These are phyloP conservation scores for Montipora cactus DNA, from an alignment of 64 coral and sea anemone genomes.

Conservation along the genomic window DNA sequence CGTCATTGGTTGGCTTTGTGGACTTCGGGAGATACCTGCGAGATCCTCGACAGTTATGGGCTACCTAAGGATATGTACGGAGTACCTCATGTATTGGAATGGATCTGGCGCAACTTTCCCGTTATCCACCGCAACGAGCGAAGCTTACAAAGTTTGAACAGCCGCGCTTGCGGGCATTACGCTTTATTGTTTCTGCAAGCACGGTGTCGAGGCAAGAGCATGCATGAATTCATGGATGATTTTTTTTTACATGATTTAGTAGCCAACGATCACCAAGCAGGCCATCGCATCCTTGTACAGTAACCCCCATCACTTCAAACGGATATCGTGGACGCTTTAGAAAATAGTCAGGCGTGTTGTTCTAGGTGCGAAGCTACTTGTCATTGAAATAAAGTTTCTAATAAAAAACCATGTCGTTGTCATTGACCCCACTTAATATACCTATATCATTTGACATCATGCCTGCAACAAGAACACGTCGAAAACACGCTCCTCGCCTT, in stretches of 20 bases:
- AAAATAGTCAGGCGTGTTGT: background rate
- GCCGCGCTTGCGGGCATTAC: background rate
- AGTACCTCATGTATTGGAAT: background rate
- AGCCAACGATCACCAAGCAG: background rate
- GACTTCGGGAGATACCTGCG: conserved; percentile 4
- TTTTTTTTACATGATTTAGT: background rate
- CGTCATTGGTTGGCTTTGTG: conserved; percentile 36
- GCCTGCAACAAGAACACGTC: background rate
- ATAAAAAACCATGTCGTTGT: too few species aligned
- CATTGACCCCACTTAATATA: too few species aligned
- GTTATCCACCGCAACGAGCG: background rate
- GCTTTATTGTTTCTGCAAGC: background rate
- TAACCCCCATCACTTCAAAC: background rate
- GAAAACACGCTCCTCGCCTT: background rate
- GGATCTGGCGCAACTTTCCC: background rate
- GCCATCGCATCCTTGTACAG: background rate
- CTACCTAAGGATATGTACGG: too few species aligned
- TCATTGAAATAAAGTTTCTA: too few species aligned
- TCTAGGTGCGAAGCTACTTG: background rate
- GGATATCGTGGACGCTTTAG: background rate
- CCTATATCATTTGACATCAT: too few species aligned
- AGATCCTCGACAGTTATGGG: conserved; percentile 59
- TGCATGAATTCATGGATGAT: background rate
- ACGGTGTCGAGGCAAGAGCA: background rate
- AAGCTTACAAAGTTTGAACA: background rate